Percentiles rank a stretch among this genome's conserved stretches.
Evolutionary conservation across 2,797 vertebrate genomes (phyloP).

Genomic region (Bradypodion ventrale): DNA sequence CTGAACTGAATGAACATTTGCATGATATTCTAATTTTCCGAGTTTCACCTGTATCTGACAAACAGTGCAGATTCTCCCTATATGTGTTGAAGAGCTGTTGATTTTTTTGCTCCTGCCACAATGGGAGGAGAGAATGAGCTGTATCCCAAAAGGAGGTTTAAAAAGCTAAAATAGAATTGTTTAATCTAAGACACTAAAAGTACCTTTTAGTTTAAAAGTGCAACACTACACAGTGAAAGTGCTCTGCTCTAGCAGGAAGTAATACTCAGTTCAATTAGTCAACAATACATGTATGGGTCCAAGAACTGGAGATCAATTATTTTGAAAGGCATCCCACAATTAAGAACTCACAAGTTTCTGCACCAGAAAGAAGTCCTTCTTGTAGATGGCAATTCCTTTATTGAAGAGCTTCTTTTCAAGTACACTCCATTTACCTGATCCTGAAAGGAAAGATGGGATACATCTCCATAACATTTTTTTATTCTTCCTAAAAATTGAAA

Average conservation of each 20-base stretch:
- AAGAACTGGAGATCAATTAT: neutral
- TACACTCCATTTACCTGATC: conserved; percentile 92
- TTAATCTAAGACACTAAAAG: neutral
- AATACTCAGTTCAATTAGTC: neutral
- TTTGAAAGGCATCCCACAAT: neutral
- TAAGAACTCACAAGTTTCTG: conserved; percentile 89
- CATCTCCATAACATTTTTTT: neutral
- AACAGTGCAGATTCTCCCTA: neutral
- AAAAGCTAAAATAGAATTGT: neutral
- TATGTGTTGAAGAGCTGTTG: too few relatives aligned
- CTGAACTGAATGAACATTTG: too few relatives aligned
- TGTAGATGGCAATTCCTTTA: conserved; percentile 91
- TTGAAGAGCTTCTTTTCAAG: conserved; percentile 92
- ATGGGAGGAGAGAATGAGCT: neutral
- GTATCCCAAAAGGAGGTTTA: neutral
- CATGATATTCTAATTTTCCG: too few relatives aligned
- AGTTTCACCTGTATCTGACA: too few relatives aligned
- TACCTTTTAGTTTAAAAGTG: neutral
- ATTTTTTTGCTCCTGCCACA: neutral
- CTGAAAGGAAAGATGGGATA: conserved; percentile 68
- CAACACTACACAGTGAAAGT: neutral
- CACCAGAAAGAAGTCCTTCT: conserved; percentile 98
- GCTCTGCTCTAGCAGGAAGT: neutral
- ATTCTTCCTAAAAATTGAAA: neutral
- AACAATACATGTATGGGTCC: too few relatives aligned